Evolutionary conservation across 2,113 vertebrate genomes (phyloP).

Genomic region (Procavia capensis): DNA sequence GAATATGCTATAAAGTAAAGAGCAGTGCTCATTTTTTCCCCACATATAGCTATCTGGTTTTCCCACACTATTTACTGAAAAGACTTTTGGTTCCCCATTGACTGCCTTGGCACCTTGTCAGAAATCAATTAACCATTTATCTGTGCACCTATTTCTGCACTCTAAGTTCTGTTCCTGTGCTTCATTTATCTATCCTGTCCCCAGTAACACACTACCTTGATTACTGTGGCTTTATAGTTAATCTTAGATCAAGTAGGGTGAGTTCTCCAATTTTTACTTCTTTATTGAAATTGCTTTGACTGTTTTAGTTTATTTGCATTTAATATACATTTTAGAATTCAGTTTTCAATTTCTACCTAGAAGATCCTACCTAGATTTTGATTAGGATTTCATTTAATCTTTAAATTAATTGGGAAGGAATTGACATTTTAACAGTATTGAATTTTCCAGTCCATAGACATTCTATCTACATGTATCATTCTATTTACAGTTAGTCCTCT

Average conservation of each 20-base stretch:
- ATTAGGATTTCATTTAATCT: conserved; percentile 13
- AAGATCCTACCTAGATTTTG: background rate
- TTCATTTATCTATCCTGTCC: background rate
- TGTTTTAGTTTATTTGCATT: conserved; percentile 35
- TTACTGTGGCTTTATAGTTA: background rate
- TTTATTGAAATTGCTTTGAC: conserved; percentile 12
- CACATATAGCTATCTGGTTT: background rate
- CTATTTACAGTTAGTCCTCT: background rate
- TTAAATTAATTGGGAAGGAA: conserved; percentile 50
- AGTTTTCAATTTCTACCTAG: background rate
- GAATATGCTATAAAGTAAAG: background rate
- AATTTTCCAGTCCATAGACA: conserved; percentile 14
- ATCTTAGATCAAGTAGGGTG: conserved; percentile 37
- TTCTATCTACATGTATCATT: conserved; percentile 33
- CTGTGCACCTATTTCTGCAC: background rate
- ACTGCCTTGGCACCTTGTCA: conserved; percentile 16
- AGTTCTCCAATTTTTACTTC: conserved; percentile 19
- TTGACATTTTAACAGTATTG: conserved; percentile 40
- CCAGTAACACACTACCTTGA: background rate
- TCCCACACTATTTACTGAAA: background rate
- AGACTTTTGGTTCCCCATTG: background rate
- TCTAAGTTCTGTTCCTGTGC: background rate
- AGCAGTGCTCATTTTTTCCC: background rate
- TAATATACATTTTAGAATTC: conserved; percentile 46
- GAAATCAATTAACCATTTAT: background rate